Percentiles rank a stretch among this genome's conserved stretches.
These are phyloP conservation scores for Girardinus metallicus DNA, from an alignment of 2,797 vertebrate species.

Conservation along the genomic window DNA sequence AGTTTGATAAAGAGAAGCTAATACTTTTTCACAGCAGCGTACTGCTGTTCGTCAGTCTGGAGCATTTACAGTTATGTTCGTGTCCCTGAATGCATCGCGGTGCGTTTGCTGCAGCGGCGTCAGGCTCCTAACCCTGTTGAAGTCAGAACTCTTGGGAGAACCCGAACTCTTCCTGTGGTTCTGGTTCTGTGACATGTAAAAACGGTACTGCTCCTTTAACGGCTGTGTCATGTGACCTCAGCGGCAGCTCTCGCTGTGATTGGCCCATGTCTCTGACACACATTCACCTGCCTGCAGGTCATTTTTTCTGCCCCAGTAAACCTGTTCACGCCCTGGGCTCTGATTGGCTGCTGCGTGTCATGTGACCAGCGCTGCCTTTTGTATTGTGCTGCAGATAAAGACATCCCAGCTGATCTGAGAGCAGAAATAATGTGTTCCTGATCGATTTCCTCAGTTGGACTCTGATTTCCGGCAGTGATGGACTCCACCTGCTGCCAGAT, in stretches of 20 bases:
- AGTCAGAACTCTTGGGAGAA: neutral
- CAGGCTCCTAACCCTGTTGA: neutral
- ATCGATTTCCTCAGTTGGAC: neutral
- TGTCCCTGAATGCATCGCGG: neutral
- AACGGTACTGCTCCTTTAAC: neutral
- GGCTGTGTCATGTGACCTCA: slow-evolving; percentile 22
- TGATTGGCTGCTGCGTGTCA: slow-evolving; percentile 57
- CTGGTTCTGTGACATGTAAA: neutral
- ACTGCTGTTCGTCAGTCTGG: neutral
- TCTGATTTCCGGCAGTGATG: neutral
- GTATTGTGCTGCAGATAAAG: slow-evolving; percentile 58
- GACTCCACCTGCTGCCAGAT: neutral
- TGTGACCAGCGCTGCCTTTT: slow-evolving; percentile 18
- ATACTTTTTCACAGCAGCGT: neutral
- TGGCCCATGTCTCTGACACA: slow-evolving; percentile 17
- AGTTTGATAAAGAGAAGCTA: neutral
- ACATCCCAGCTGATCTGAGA: slow-evolving; percentile 26
- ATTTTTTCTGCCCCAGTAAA: slow-evolving; percentile 65
- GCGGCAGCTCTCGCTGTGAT: slow-evolving; percentile 29
- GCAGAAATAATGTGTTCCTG: slow-evolving; percentile 24
- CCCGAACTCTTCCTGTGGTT: neutral
- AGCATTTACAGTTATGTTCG: neutral
- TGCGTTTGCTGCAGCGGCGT: neutral
- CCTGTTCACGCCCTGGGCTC: slow-evolving; percentile 26
- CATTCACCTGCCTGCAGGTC: slow-evolving; percentile 38